phyloP scores from a whole-genome alignment of 2,888 invertebrate genomes.

The Lampropteryx suffumata region DNA sequence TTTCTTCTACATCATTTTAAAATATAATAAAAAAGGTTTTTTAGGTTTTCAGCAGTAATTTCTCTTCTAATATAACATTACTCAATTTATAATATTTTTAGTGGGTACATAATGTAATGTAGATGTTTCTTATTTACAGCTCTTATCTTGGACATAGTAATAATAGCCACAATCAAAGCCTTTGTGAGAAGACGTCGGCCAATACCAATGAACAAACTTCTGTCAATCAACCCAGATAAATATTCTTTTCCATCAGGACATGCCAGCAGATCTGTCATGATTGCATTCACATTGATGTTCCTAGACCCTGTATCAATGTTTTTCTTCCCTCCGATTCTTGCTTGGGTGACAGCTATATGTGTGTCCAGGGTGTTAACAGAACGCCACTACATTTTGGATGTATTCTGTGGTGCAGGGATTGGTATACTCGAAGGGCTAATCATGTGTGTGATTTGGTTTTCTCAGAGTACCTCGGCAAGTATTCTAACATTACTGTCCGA shows the following conservation, averaged over 20 bases:
- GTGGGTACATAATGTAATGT: too few relatives aligned
- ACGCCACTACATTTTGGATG: conserved; percentile 94
- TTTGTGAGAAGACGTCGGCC: conserved; percentile 90
- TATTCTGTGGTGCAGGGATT: conserved; percentile 87
- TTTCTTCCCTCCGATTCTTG: conserved; percentile 84
- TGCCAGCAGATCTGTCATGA: conserved; percentile 90
- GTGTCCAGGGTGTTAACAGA: conserved; percentile 91
- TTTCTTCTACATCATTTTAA: background rate
- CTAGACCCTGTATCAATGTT: conserved; percentile 84
- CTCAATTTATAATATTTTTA: too few relatives aligned
- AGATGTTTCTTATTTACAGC: conserved; percentile 80
- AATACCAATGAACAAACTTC: conserved; percentile 85
- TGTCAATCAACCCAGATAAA: conserved; percentile 92
- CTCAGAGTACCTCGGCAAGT: conserved; percentile 82
- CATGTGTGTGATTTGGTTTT: conserved; percentile 86
- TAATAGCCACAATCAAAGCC: conserved; percentile 91
- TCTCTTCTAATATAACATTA: too few relatives aligned
- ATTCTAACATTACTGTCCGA: conserved; percentile 85
- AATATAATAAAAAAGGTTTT: too few relatives aligned
- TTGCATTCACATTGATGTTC: conserved; percentile 88
- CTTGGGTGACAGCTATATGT: conserved; percentile 90
- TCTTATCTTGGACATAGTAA: conserved; percentile 89
- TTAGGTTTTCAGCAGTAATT: too few relatives aligned
- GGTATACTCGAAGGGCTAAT: conserved; percentile 88
- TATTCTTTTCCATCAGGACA: conserved; percentile 98